Evolutionary conservation across 2,113 vertebrate genomes (phyloP).

Genomic region (Butastur rufipennis): DNA sequence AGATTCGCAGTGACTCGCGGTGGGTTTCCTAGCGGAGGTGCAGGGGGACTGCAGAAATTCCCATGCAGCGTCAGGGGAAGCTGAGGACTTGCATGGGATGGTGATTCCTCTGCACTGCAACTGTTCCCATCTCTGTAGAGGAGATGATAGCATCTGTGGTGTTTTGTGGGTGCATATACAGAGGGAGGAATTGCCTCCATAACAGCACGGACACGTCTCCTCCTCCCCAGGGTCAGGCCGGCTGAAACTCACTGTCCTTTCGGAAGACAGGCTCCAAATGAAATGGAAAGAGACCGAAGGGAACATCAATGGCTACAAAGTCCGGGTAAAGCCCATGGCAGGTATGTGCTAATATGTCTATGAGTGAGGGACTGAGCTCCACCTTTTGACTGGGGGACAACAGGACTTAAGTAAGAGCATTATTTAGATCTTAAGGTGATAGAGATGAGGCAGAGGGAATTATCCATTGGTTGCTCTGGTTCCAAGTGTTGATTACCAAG

Average conservation of each 20-base stretch:
- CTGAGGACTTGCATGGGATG: not conserved
- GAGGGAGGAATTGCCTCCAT: not conserved
- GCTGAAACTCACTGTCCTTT: constrained; percentile 84
- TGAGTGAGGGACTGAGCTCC: not conserved
- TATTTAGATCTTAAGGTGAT: not conserved
- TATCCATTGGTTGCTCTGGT: not conserved
- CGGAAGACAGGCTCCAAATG: constrained; percentile 91
- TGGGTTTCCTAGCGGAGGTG: not conserved
- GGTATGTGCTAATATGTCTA: constrained; percentile 58
- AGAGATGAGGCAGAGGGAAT: not conserved
- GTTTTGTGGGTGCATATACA: not conserved
- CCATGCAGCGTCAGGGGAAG: not conserved
- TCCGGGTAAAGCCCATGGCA: constrained; percentile 87
- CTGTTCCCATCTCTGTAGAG: fast-evolving
- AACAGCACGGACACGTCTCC: fast-evolving
- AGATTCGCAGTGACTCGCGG: fast-evolving
- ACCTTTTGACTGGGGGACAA: not conserved
- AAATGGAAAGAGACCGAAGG: constrained; percentile 90
- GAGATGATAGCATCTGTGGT: fast-evolving
- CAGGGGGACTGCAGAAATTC: not conserved
- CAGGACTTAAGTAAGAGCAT: not conserved
- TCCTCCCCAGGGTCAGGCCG: constrained; percentile 67
- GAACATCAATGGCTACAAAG: constrained; percentile 84
- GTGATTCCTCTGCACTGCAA: not conserved
- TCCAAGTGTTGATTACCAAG: not conserved